These are phyloP conservation scores for Crax fasciolata DNA, from an alignment of 2,797 vertebrate species.

Conservation along the genomic window DNA sequence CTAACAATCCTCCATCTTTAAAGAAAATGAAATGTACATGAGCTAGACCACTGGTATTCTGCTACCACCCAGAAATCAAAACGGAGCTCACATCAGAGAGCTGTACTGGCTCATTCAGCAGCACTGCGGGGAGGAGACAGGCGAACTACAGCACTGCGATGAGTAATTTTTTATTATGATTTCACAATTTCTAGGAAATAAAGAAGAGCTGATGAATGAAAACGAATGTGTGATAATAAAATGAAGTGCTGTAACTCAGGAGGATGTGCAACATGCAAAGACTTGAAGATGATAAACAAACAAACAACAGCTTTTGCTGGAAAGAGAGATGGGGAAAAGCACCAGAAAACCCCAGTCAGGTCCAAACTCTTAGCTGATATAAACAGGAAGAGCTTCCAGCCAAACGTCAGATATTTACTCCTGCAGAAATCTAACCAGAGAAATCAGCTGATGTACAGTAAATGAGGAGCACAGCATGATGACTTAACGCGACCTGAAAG, in stretches of 20 bases:
- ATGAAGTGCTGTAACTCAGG: not conserved
- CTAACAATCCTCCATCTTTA: not conserved
- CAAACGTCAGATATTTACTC: not conserved
- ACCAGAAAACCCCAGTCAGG: not conserved
- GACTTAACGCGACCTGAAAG: not conserved
- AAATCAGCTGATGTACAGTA: not conserved
- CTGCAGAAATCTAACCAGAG: not conserved
- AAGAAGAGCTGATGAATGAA: not conserved
- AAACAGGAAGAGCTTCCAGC: not conserved
- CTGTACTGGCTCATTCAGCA: not conserved
- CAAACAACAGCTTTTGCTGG: not conserved
- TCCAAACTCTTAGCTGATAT: not conserved
- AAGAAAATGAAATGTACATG: not conserved
- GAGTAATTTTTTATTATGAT: not conserved
- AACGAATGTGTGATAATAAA: accelerated
- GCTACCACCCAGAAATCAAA: conserved; percentile 33
- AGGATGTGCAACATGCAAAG: not conserved
- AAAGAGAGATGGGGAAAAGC: not conserved
- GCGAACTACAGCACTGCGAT: not conserved
- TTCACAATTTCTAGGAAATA: not conserved
- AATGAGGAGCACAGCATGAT: accelerated
- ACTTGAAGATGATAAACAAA: not conserved
- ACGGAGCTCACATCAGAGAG: not conserved
- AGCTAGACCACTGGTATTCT: conserved; percentile 7
- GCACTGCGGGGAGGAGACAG: not conserved